These are phyloP conservation scores for Euwallacea fornicatus DNA, from an alignment of 1,140 invertebrate species.

Conservation along the genomic window DNA sequence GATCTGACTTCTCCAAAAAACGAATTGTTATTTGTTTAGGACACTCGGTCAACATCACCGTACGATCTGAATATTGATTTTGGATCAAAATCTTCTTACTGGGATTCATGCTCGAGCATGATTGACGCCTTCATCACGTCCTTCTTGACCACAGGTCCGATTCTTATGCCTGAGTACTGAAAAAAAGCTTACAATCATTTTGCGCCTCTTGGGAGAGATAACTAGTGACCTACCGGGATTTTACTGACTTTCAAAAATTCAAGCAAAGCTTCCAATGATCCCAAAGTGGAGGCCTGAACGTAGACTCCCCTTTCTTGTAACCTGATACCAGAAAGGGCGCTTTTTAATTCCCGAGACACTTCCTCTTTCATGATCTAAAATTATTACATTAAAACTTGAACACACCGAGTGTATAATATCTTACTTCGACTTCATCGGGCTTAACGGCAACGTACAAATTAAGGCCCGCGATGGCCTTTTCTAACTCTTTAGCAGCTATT, in stretches of 20 bases:
- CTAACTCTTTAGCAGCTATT: slow-evolving; percentile 95
- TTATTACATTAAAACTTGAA: not conserved
- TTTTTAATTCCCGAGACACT: slow-evolving; percentile 72
- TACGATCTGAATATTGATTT: slow-evolving; percentile 13
- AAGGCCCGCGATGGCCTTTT: slow-evolving; percentile 95
- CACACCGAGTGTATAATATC: not conserved
- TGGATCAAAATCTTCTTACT: slow-evolving; percentile 67
- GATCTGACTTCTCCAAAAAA: slow-evolving; percentile 23
- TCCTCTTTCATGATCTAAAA: slow-evolving; percentile 53
- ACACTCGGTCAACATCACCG: slow-evolving; percentile 8
- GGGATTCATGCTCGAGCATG: slow-evolving; percentile 97
- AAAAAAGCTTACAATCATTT: slow-evolving; percentile 40
- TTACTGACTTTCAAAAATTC: slow-evolving; percentile 94
- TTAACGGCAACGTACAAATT: slow-evolving; percentile 87
- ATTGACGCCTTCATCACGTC: slow-evolving; percentile 99
- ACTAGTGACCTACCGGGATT: slow-evolving; percentile 78
- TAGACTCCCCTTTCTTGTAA: slow-evolving; percentile 92
- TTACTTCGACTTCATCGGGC: slow-evolving; percentile 89
- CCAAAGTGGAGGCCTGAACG: slow-evolving; percentile 98
- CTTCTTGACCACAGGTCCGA: slow-evolving; percentile 98
- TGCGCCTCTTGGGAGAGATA: slow-evolving; percentile 1
- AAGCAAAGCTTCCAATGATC: slow-evolving; percentile 95
- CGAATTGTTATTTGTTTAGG: slow-evolving; percentile 28
- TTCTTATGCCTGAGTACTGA: slow-evolving; percentile 96
- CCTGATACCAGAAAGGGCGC: slow-evolving; percentile 90